Percentiles rank a stretch among this genome's conserved stretches.
Evolutionary conservation across 1,140 invertebrate genomes (phyloP).

Genomic region (Pentalonia nigronervosa): DNA sequence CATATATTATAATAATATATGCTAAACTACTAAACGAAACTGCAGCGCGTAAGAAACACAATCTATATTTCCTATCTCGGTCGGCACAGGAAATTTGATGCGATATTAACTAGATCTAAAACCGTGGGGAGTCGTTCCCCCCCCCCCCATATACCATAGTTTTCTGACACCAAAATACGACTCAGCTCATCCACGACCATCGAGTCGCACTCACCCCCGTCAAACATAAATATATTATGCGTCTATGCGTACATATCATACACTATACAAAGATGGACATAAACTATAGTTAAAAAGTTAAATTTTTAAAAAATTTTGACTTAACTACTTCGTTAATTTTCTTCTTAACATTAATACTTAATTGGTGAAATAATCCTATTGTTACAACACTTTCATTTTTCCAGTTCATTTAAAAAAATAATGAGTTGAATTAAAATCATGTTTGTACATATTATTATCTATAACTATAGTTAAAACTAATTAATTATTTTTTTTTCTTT

Average conservation of each 20-base stretch:
- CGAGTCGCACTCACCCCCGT: no score
- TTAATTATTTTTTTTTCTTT: no score
- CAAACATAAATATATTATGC: not conserved
- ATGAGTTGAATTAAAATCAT: no score
- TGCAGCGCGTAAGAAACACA: not conserved
- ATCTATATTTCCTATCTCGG: not conserved
- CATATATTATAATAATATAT: not conserved
- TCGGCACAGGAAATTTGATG: not conserved
- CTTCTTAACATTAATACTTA: no score
- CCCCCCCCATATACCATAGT: not conserved
- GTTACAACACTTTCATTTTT: no score
- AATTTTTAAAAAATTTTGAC: no score
- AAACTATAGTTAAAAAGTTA: not conserved
- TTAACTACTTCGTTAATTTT: no score
- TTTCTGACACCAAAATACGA: not conserved
- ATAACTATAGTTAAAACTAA: no score
- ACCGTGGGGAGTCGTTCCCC: not conserved
- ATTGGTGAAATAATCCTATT: no score
- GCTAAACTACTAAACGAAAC: not conserved
- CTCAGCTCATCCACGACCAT: not conserved
- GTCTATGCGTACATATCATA: not conserved
- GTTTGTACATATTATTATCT: no score
- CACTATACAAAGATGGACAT: not conserved
- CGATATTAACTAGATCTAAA: not conserved
- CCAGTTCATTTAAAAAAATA: no score